These are phyloP conservation scores for Heteractis magnifica DNA, from an alignment of 92 coral and sea anemone species.

Conservation along the genomic window DNA sequence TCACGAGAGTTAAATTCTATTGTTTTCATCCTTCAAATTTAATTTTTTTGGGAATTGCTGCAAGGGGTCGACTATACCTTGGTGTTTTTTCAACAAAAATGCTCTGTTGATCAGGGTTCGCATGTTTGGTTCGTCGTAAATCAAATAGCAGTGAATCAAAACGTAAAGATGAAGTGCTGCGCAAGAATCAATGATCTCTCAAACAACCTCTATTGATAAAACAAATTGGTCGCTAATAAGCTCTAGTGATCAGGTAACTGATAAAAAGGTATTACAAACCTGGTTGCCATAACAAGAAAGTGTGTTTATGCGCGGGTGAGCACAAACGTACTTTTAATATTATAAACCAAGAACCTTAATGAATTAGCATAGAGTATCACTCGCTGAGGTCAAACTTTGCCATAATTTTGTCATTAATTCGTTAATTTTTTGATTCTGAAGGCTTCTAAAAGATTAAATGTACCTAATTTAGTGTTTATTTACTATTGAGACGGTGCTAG, in stretches of 20 bases:
- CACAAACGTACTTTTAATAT: not conserved
- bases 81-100: too few species aligned
- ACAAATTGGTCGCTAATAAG: not conserved
- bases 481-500: not conserved
- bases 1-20: too few species aligned
- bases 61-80: too few species aligned
- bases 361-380: not conserved
- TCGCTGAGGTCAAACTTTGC: not conserved
- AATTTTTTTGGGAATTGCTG: too few species aligned
- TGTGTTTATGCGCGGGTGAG: not conserved
- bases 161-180: too few species aligned
- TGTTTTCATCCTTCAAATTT: too few species aligned
- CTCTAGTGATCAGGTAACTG: not conserved
- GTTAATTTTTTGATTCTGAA: not conserved
- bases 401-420: not conserved
- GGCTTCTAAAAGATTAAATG: not conserved
- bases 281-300: conserved; percentile 1
- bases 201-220: too few species aligned
- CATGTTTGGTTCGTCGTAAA: too few species aligned
- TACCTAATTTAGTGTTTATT: not conserved
- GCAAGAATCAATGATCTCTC: too few species aligned
- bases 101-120: too few species aligned
- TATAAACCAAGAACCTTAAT: not conserved
- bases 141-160: too few species aligned
- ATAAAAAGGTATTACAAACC: not conserved